Percentiles rank a stretch among this genome's conserved stretches.
phyloP scores from a whole-genome alignment of 2,113 vertebrate genomes.

The Dipodomys merriami region DNA sequence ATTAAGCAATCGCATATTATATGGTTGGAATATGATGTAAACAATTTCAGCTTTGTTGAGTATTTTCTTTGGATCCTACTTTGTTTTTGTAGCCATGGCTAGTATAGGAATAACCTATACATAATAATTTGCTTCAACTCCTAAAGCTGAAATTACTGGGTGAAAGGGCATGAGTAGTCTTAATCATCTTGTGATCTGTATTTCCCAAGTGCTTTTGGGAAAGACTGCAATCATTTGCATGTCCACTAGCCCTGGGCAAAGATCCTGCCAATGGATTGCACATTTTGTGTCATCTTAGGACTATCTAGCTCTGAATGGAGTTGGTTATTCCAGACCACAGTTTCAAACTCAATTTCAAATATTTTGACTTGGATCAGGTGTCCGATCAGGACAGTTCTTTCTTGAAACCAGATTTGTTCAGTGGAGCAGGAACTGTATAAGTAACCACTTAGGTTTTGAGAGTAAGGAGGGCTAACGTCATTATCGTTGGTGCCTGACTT shows the following conservation, averaged over 20 bases:
- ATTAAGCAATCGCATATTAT: neutral
- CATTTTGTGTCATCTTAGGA: neutral
- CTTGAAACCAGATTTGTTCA: slow-evolving; percentile 21
- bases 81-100: slow-evolving; percentile 25
- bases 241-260: neutral
- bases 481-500: neutral
- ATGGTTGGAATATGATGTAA: neutral
- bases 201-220: slow-evolving; percentile 39
- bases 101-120: neutral
- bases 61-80: slow-evolving; percentile 24
- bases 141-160: neutral
- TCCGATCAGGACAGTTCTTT: slow-evolving; percentile 35
- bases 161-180: neutral
- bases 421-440: neutral
- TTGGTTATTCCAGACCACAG: neutral
- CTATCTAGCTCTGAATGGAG: neutral
- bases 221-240: slow-evolving; percentile 19
- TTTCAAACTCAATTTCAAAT: slow-evolving; percentile 42
- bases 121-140: neutral
- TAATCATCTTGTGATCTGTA: slow-evolving; percentile 6
- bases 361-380: slow-evolving; percentile 15
- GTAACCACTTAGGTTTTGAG: neutral
- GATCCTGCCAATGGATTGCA: neutral
- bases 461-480: neutral
- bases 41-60: neutral